A percentile compares a stretch with the other conserved stretches of the same genome.
phyloP scores from a whole-genome alignment of 2,113 vertebrate genomes.

The Lepidothrix coronata region DNA sequence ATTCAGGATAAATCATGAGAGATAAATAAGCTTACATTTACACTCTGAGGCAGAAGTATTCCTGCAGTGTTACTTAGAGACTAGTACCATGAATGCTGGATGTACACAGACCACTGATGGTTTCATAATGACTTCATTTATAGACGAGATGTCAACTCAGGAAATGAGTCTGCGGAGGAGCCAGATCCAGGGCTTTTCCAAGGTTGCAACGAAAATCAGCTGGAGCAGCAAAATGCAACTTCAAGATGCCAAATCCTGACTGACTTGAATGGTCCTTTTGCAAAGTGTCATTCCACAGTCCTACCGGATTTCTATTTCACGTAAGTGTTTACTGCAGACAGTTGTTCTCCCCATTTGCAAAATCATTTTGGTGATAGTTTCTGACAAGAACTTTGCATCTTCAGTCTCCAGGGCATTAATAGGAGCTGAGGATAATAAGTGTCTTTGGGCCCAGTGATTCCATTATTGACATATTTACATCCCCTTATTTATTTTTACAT shows the following conservation, averaged over 20 bases:
- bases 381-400: neutral
- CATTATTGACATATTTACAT: neutral
- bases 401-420: neutral
- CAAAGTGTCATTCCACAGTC: neutral
- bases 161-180: neutral
- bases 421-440: neutral
- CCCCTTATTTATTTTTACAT: neutral
- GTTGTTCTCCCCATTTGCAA: neutral
- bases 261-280: slow-evolving; percentile 10
- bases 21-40: neutral
- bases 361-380: neutral
- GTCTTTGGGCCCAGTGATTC: neutral
- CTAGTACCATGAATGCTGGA: neutral
- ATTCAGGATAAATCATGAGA: neutral
- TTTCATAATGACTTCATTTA: neutral
- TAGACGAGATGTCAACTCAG: slow-evolving; percentile 28
- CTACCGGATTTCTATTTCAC: slow-evolving; percentile 21
- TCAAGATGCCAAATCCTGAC: slow-evolving; percentile 46
- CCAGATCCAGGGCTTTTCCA: slow-evolving; percentile 55
- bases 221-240: neutral
- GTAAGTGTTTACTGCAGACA: slow-evolving; percentile 40
- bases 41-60: neutral
- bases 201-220: slow-evolving; percentile 20
- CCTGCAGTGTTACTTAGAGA: neutral
- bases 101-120: neutral